Evolutionary conservation across 1,140 invertebrate genomes (phyloP).

Genomic region (Macrostomum lignano): DNA sequence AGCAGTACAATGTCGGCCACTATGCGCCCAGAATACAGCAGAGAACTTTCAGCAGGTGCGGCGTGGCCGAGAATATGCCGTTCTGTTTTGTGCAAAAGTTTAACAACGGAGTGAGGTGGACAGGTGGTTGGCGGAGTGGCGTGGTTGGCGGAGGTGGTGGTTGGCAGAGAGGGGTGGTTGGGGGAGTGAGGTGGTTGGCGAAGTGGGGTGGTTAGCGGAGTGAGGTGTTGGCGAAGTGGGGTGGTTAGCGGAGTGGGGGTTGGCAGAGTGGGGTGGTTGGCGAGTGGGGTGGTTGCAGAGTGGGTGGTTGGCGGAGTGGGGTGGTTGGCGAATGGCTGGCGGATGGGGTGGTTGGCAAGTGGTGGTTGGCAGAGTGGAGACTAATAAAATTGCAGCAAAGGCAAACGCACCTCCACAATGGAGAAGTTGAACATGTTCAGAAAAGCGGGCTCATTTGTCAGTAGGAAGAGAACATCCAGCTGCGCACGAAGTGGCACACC

Average conservation of each 20-base stretch:
- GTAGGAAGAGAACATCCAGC: slow-evolving; percentile 16
- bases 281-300: too few species aligned
- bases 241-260: too few species aligned
- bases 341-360: too few species aligned
- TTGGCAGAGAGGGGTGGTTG: too few species aligned
- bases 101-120: background rate
- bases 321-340: too few species aligned
- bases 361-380: too few species aligned
- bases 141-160: background rate
- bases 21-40: slow-evolving; percentile 12
- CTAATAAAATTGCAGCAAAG: too few species aligned
- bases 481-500: slow-evolving; percentile 15
- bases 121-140: background rate
- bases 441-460: slow-evolving; percentile 21
- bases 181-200: too few species aligned
- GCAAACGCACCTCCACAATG: slow-evolving; percentile 16
- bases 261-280: too few species aligned
- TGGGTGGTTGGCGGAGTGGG: too few species aligned
- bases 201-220: too few species aligned
- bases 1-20: slow-evolving; percentile 14
- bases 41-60: slow-evolving; percentile 14
- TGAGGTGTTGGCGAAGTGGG: too few species aligned
- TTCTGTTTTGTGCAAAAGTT: slow-evolving; percentile 11
- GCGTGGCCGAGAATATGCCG: slow-evolving; percentile 15
- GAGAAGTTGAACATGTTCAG: slow-evolving; percentile 15